Percentiles rank a stretch among this genome's conserved stretches.
Conservation (phyloP, 2,888 invertebrate species). For the Acleris sparsana region DNA sequence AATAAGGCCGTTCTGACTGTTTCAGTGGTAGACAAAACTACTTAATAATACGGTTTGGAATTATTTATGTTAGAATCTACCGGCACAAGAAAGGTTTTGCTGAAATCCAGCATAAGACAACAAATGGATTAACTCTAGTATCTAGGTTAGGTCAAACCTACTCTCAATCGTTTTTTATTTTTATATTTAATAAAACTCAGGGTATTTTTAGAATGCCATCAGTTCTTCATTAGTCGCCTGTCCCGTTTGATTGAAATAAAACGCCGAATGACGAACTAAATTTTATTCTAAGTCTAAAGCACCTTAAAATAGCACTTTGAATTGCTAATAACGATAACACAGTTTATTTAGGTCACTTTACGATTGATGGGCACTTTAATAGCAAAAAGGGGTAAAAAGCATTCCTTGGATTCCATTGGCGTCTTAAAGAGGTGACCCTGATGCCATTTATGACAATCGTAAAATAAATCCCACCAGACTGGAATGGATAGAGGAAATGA, state of each 20-base stretch:
- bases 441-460: constrained; percentile 58
- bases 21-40: too few relatives aligned
- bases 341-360: constrained; percentile 27
- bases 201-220: too few relatives aligned
- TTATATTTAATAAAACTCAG: too few relatives aligned
- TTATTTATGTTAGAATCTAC: too few relatives aligned
- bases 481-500: constrained; percentile 49
- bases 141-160: too few relatives aligned
- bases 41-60: too few relatives aligned
- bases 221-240: not conserved
- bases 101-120: too few relatives aligned
- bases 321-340: constrained; percentile 1
- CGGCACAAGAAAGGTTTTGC: too few relatives aligned
- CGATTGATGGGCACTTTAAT: constrained; percentile 40
- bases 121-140: too few relatives aligned
- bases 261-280: not conserved
- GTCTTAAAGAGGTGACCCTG: constrained; percentile 43
- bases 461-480: constrained; percentile 58
- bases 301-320: not conserved
- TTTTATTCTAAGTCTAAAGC: not conserved
- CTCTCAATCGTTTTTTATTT: too few relatives aligned
- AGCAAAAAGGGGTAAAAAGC: constrained; percentile 49
- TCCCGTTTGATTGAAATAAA: not conserved
- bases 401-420: constrained; percentile 48
- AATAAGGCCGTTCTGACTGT: too few relatives aligned